These are phyloP conservation scores for Gasterosteus nipponicus DNA, from an alignment of 2,113 vertebrate genomes.

Conservation along the genomic window DNA sequence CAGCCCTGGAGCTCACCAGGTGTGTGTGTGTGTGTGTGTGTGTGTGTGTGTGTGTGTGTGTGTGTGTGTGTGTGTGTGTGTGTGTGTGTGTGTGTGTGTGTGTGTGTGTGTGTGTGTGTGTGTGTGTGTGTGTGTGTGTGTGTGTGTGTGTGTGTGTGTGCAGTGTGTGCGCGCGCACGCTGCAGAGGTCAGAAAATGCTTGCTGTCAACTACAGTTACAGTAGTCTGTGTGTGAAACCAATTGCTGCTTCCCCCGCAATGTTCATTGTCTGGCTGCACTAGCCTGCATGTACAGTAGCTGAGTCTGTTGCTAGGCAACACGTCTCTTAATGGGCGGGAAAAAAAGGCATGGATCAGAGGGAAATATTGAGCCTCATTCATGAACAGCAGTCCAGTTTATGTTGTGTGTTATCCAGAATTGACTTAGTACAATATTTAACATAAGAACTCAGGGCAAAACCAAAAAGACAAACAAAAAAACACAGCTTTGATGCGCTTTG, in stretches of 20 bases:
- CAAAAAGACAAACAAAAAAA: neutral
- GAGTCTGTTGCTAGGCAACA: conserved; percentile 72
- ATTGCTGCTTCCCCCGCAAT: conserved; percentile 51
- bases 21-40: conserved; percentile 60
- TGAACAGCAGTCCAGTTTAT: conserved; percentile 12
- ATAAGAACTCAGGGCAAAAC: neutral
- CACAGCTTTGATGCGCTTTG: neutral
- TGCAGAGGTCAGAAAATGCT: neutral
- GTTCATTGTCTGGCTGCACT: conserved; percentile 65
- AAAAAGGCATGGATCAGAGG: conserved; percentile 16
- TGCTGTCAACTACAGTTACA: conserved; percentile 47
- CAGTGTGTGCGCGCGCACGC: neutral
- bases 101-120: conserved; percentile 3
- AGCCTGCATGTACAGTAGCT: conserved; percentile 63
- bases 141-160: neutral
- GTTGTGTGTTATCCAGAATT: neutral
- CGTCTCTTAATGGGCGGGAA: conserved; percentile 36
- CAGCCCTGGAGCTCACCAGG: conserved; percentile 97
- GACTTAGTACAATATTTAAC: neutral
- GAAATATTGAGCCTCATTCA: conserved; percentile 29
- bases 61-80: neutral
- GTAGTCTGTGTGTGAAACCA: conserved; percentile 58
- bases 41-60: conserved; percentile 11
- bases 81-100: neutral
- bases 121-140: conserved; percentile 4